These are phyloP conservation scores for Mionectes olivaceus DNA, from an alignment of 2,797 vertebrate genomes.

Conservation along the genomic window DNA sequence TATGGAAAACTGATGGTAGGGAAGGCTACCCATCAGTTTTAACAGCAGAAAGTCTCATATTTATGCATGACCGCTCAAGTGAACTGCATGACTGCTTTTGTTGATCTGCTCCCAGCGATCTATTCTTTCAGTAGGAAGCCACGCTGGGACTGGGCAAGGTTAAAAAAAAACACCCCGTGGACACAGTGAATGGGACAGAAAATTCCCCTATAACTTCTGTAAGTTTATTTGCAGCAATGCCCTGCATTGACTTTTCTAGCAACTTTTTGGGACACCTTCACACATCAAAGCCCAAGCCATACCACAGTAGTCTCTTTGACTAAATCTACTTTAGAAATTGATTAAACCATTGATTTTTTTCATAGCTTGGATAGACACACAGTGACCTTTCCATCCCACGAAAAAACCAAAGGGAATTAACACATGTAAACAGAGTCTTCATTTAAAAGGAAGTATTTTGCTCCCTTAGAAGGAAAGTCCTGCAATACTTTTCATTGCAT, in stretches of 20 bases:
- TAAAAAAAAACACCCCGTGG: neutral
- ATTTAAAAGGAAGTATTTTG: neutral
- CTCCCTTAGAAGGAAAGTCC: neutral
- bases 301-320: neutral
- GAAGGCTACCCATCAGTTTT: neutral
- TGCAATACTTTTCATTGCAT: neutral
- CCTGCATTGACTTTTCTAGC: neutral
- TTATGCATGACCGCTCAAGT: conserved; percentile 41
- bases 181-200: conserved; percentile 20
- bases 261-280: conserved; percentile 28
- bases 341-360: conserved; percentile 46
- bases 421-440: neutral
- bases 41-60: conserved; percentile 36
- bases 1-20: neutral
- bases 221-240: neutral
- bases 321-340: conserved; percentile 41
- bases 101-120: conserved; percentile 2
- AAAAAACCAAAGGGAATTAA: conserved; percentile 20
- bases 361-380: conserved; percentile 10
- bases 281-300: neutral
- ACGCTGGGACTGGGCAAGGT: neutral
- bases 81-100: conserved; percentile 51
- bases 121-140: conserved; percentile 43
- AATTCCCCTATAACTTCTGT: neutral
- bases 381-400: conserved; percentile 50